Evolutionary conservation across 2,888 invertebrate genomes (phyloP), one percentile per base, ranked within the genome.

Genomic region (Branchellion lobata): DNA sequence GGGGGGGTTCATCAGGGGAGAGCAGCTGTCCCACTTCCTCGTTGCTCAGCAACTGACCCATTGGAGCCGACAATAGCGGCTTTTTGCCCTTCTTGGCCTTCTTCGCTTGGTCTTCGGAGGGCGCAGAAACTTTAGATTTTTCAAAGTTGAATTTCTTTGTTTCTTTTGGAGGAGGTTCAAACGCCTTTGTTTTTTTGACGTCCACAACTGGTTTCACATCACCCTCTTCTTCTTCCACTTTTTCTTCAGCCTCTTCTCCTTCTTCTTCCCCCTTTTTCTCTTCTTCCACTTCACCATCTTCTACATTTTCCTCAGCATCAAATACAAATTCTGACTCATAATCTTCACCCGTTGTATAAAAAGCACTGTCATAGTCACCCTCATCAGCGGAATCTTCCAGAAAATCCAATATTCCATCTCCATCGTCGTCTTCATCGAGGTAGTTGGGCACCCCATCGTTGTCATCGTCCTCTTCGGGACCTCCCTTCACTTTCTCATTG

Each of bases 401-500:
- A 65, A 74, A 65, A 33, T 80, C 80, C 21, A 74, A 47, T 40
- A 79, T 74, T 5, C 79, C 74, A 65, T 80, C 82, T 31, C 80
- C 80, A 77, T 81, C 81, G 71, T 82, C 80, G 51, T 81, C 81
- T 36, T 81, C 76, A 27, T 80, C 85, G 1, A 79, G 36, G 51
- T 81, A 24, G 69, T 85, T 84, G 18, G 85, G 85, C 57, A 86
- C 84, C 5, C 85, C 85, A 82, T 85, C 84, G 8, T 84, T 84
- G 40, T 81, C 79, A 71, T 78, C 68, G 27, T 81, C 85, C 0
- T 73, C 77, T 14, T 80, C 78, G 78, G 81, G 80, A 73, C 78
- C 80, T 65, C 81, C 80, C 31, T 82, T 80, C 73, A 83, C 83
- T 51, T 69, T n/a, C 2, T 29, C 27, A 29, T 69, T 34, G 3